These are phyloP conservation scores for Acipenser ruthenus DNA, from an alignment of 2,797 vertebrate genomes.

Conservation along the genomic window DNA sequence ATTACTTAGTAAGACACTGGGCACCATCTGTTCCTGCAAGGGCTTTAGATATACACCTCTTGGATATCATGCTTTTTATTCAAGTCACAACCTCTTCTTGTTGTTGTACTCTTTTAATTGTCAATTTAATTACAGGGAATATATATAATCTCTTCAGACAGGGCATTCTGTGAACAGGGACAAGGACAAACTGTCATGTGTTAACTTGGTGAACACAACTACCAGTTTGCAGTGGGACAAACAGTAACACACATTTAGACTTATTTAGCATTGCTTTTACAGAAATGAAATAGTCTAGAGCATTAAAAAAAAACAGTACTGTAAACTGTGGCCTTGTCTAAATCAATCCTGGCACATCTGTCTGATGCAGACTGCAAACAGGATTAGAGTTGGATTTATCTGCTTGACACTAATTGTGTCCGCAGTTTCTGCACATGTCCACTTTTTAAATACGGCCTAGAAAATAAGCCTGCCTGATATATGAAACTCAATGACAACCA, in stretches of 20 bases:
- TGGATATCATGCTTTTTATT: constrained; percentile 74
- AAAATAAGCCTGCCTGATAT: constrained; percentile 45
- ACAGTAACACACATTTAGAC: constrained; percentile 16
- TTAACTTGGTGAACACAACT: constrained; percentile 41
- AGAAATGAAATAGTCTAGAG: constrained; percentile 46
- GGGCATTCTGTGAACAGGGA: constrained; percentile 46
- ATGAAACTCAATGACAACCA: constrained; percentile 36
- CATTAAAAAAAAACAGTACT: constrained; percentile 54
- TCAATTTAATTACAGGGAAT: constrained; percentile 75
- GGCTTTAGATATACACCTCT: constrained; percentile 63
- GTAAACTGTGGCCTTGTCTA: constrained; percentile 73
- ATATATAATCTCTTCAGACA: constrained; percentile 66
- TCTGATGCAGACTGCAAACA: constrained; percentile 77
- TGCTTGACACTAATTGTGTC: constrained; percentile 82
- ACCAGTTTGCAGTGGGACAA: too few species aligned
- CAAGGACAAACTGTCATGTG: constrained; percentile 37
- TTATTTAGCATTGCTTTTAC: constrained; percentile 51
- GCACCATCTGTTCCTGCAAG: constrained; percentile 70
- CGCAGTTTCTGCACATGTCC: constrained; percentile 74
- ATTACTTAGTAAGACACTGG: constrained; percentile 68
- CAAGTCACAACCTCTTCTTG: constrained; percentile 61
- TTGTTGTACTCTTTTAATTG: constrained; percentile 57
- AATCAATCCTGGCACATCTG: constrained; percentile 84
- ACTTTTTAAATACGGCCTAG: constrained; percentile 42
- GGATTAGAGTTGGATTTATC: constrained; percentile 83